These are phyloP conservation scores for Cyanoramphus novaezelandiae DNA, from an alignment of 2,113 vertebrate species.

Conservation along the genomic window DNA sequence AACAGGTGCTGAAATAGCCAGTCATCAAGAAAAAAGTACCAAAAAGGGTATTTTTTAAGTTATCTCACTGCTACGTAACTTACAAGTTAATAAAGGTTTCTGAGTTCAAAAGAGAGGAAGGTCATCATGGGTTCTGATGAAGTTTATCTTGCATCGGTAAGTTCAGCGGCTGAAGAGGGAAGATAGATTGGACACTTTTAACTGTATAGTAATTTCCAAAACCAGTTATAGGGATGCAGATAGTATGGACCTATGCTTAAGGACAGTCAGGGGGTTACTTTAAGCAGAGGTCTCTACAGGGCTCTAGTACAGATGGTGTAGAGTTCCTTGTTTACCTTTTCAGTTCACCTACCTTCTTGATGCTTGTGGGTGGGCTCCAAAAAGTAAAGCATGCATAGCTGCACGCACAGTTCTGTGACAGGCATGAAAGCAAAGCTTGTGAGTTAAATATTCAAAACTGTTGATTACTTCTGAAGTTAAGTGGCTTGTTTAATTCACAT, in stretches of 20 bases:
- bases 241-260: neutral
- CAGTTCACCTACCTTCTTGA: neutral
- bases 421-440: neutral
- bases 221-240: neutral
- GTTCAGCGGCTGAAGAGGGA: neutral
- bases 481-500: constrained; percentile 2
- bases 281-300: neutral
- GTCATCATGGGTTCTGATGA: constrained; percentile 29
- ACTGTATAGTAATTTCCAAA: neutral
- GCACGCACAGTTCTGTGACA: neutral
- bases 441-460: constrained; percentile 39
- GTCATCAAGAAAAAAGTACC: neutral
- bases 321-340: neutral
- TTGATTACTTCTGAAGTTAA: constrained; percentile 5
- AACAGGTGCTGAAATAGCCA: neutral
- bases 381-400: neutral
- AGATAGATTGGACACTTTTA: neutral
- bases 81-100: constrained; percentile 42
- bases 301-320: neutral
- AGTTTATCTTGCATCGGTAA: neutral
- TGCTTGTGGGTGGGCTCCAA: neutral
- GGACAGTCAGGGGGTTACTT: neutral
- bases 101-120: constrained; percentile 48
- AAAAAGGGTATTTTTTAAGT: neutral
- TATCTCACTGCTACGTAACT: neutral